A percentile compares a stretch with the other conserved stretches of the same genome.
Conservation (phyloP, 2,113 vertebrate genomes). For the Poecile atricapillus region DNA sequence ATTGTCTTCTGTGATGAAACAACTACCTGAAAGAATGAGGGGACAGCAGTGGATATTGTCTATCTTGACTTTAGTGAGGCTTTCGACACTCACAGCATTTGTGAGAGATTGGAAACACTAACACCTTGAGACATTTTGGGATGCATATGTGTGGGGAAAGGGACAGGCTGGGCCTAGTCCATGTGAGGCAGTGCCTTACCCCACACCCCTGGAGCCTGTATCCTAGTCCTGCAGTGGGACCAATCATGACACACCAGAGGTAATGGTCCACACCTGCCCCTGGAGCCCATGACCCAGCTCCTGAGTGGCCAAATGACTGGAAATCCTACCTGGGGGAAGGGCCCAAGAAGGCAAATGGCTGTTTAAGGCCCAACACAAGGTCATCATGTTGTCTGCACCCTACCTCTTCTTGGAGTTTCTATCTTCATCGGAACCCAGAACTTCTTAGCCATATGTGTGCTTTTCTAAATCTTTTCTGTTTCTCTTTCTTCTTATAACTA, state of each 20-base stretch:
- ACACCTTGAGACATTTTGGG: rapidly evolving
- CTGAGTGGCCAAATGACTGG: background rate
- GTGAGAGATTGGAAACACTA: background rate
- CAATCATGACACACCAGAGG: background rate
- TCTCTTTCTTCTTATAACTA: background rate
- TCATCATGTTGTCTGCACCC: rapidly evolving
- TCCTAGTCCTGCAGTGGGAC: background rate
- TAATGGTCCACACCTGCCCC: background rate
- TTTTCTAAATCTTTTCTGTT: background rate
- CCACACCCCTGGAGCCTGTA: background rate
- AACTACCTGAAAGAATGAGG: too few species aligned
- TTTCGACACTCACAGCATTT: background rate
- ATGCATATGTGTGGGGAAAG: background rate
- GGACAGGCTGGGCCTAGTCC: background rate
- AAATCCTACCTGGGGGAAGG: background rate
- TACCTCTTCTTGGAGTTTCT: background rate
- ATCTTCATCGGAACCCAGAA: background rate
- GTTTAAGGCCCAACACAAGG: background rate
- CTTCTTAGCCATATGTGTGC: background rate
- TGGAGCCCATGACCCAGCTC: background rate
- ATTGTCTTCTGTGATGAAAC: background rate
- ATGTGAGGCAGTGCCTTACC: background rate
- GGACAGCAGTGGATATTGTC: background rate
- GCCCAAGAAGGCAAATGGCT: background rate
- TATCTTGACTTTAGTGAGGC: background rate